phyloP scores from a whole-genome alignment of 1,140 invertebrate genomes.

The Plutomurus gul region DNA sequence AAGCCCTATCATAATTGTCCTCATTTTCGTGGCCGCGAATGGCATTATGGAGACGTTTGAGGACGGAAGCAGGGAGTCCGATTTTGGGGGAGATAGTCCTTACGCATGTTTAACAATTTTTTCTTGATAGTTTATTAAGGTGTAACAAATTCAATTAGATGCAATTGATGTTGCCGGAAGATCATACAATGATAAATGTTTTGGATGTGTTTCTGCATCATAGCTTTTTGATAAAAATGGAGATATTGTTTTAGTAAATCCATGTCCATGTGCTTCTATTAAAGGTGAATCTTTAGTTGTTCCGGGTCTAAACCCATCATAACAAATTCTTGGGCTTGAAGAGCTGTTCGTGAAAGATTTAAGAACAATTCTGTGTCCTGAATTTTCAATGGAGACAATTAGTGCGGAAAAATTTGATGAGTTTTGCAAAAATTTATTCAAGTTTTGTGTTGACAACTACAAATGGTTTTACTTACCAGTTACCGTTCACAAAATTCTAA shows the following conservation, averaged over 20 bases:
- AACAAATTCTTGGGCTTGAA: not conserved
- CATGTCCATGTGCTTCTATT: not conserved
- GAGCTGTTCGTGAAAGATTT: not conserved
- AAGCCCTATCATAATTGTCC: no score
- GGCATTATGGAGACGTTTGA: no score
- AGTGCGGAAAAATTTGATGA: not conserved
- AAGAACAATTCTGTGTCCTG: not conserved
- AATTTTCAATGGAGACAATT: not conserved
- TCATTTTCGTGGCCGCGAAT: no score
- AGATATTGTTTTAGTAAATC: not conserved
- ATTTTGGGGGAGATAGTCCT: no score
- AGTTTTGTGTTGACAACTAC: not conserved
- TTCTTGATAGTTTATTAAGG: no score
- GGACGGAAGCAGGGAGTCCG: no score
- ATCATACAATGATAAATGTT: not conserved
- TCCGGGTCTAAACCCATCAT: not conserved
- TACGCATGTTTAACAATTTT: no score
- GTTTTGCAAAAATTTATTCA: not conserved
- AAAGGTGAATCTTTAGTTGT: not conserved
- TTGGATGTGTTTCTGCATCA: not conserved
- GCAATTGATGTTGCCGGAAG: not conserved
- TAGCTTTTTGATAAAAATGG: not conserved
- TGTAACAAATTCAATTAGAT: no score
- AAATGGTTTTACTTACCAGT: not conserved
- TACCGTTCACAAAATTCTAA: not conserved